Evolutionary conservation across 1,140 invertebrate genomes (phyloP), one percentile per base, ranked within the genome.

Genomic region (Ectropis grisescens): DNA sequence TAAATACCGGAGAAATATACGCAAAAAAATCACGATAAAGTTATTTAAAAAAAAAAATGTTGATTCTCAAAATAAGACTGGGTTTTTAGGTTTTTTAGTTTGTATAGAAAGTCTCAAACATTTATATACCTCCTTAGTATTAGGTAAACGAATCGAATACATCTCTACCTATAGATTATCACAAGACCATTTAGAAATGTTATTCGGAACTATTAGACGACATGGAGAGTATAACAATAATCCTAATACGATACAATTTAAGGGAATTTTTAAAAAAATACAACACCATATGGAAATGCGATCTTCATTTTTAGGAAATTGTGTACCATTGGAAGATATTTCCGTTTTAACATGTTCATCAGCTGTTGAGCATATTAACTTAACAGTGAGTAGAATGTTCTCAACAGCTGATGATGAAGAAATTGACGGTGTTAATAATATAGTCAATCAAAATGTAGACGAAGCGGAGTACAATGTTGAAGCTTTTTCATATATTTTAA

Each of bases 181-280:
- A 10, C 69, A 78, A 44, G 65, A 82, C 41, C 67, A 81, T 38
- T 12, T 80, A 7, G 67, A 82, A 58, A 29, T 74, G 15, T 65
- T 79, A 38, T 83, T 83, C 36, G 36, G 48, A n/a, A 25, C 11
- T 1, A 54, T 82, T n/a, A 16, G 75, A 29, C 32, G 41, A 23
- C 36, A 55, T 19, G 56, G 56, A 11, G 61, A 74, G 1, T 58
- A 44, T 33, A 79, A 71, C 37, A 68, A 80, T 37, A 83, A 82
- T 46, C 72, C 65, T 5, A 71, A 47, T 24, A 44, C 33, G 2
- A 41, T 29, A 1, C 57, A 71, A 32, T 69, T 68, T 33, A 44
- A 46, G 12, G 52, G 41, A 8, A 37, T 37, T 24, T 37, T 22
- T 23, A 42, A 14, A 14, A 65, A 55, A 47, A 34, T 61, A 16